Conservation (phyloP, 1,140 invertebrate genomes). For the Dysdera silvatica region DNA sequence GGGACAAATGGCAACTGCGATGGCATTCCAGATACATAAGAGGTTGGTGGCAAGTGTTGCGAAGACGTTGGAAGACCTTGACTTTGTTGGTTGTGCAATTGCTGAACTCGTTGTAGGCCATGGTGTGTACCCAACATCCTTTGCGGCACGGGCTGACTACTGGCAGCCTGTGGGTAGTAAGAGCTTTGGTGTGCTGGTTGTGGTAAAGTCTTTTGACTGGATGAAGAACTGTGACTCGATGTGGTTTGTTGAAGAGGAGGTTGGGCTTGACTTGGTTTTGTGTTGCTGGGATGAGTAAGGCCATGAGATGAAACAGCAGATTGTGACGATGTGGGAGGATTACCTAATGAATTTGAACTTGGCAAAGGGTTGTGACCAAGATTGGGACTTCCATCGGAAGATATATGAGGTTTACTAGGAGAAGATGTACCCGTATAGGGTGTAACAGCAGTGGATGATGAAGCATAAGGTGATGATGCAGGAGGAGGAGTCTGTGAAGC, state of each 20-base stretch:
- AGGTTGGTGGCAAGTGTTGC: constrained; percentile 23
- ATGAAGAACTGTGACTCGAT: neutral
- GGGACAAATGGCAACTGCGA: constrained; percentile 25
- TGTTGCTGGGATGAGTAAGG: constrained; percentile 13
- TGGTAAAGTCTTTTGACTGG: constrained; percentile 12
- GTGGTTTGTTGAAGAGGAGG: constrained; percentile 4
- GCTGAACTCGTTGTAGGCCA: constrained; percentile 14
- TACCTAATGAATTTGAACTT: constrained; percentile 2
- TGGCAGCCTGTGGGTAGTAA: constrained; percentile 19
- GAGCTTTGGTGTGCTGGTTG: constrained; percentile 24
- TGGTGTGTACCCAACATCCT: constrained; percentile 10
- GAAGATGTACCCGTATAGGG: constrained; percentile 12
- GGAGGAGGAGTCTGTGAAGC: constrained; percentile 19
- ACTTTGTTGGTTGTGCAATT: constrained; percentile 10
- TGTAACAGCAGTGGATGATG: neutral
- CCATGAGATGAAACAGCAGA: constrained; percentile 7
- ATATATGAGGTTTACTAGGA: constrained; percentile 14
- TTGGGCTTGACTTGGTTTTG: constrained; percentile 15
- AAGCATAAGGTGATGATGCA: constrained; percentile 20
- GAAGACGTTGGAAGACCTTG: constrained; percentile 21
- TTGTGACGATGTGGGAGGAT: constrained; percentile 19
- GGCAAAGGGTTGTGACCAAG: neutral
- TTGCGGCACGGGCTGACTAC: constrained; percentile 5
- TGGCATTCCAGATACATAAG: constrained; percentile 17
- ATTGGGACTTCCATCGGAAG: neutral